Evolutionary conservation across 2,113 vertebrate species (phyloP).

Genomic region (Catharus fuscescens): DNA sequence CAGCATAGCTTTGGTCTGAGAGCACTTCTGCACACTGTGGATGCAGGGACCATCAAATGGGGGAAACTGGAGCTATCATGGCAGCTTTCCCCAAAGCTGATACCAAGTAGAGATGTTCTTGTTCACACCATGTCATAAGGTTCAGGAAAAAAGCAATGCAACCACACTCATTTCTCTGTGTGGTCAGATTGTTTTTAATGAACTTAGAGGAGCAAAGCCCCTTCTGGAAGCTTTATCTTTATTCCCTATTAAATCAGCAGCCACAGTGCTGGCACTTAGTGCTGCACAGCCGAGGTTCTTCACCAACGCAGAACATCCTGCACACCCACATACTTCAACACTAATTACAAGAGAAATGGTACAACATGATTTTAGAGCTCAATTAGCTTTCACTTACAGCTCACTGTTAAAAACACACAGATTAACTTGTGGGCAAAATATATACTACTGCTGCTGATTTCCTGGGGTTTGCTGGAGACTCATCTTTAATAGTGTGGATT

Average conservation of each 20-base stretch:
- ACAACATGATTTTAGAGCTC: not conserved
- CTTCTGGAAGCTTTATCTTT: not conserved
- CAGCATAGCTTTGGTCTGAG: not conserved
- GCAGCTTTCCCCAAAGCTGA: not conserved
- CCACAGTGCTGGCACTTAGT: fast-evolving
- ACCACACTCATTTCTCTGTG: not conserved
- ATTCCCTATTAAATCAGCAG: not conserved
- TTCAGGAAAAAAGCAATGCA: not conserved
- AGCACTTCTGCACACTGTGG: fast-evolving
- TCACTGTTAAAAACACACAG: not conserved
- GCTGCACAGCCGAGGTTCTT: not conserved
- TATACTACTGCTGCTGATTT: not conserved
- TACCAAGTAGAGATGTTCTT: not conserved
- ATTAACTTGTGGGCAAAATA: not conserved
- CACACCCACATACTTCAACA: not conserved
- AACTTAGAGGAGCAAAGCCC: not conserved
- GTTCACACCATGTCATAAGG: fast-evolving
- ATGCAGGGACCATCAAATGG: fast-evolving
- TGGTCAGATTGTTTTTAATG: not conserved
- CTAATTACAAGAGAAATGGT: not conserved
- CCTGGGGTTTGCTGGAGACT: not conserved
- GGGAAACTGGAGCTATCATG: not conserved
- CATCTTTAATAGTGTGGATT: not conserved
- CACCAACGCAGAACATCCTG: not conserved
- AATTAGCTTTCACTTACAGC: not conserved